Conservation (phyloP, 1,140 invertebrate species). For the Nasonia vitripennis region DNA sequence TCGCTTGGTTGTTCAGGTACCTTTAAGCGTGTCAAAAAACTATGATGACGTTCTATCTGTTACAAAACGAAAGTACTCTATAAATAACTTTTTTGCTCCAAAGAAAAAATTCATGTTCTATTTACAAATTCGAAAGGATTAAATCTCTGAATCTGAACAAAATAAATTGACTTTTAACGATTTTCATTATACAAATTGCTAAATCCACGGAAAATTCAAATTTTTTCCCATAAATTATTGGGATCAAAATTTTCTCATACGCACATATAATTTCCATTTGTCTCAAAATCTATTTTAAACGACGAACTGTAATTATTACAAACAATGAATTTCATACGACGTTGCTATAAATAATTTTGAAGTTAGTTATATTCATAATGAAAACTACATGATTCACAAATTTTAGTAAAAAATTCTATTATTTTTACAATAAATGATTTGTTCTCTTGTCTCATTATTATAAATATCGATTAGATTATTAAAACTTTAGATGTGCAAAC, state of each 20-base stretch:
- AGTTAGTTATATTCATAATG: not conserved
- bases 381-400: not conserved
- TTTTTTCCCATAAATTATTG: not conserved
- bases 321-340: conserved; percentile 1
- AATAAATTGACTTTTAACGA: not conserved
- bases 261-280: not conserved
- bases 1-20: conserved; percentile 67
- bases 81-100: not conserved
- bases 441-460: too few species aligned
- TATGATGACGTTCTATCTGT: conserved; percentile 1
- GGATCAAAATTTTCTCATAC: not conserved
- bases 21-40: conserved; percentile 54
- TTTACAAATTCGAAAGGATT: not conserved
- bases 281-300: not conserved
- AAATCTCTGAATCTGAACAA: too few species aligned
- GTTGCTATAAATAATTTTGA: conserved; percentile 7
- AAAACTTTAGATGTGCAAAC: not conserved
- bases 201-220: too few species aligned
- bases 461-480: not conserved
- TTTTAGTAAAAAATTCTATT: not conserved
- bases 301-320: not conserved
- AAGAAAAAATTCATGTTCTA: not conserved
- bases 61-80: not conserved
- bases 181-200: not conserved
- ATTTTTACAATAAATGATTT: too few species aligned